phyloP scores from a whole-genome alignment of 1,140 invertebrate species.

The Bilobella aurantiaca region DNA sequence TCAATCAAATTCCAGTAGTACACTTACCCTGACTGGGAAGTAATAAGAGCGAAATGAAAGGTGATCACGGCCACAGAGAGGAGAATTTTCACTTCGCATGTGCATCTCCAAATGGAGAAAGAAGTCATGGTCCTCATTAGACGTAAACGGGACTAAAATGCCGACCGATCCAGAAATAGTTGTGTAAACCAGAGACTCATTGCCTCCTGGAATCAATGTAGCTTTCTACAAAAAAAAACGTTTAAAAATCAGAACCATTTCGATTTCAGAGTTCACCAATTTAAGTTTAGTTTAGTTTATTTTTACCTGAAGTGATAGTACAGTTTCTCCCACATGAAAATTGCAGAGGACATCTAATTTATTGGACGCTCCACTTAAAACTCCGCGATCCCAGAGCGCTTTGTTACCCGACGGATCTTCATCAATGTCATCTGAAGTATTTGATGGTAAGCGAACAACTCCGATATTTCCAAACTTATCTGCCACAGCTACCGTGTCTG shows the following conservation, averaged over 20 bases:
- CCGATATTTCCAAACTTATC: slow-evolving; percentile 99
- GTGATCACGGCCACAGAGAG: slow-evolving; percentile 93
- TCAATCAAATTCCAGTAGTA: background rate
- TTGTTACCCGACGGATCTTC: slow-evolving; percentile 98
- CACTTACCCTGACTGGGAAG: slow-evolving; percentile 66
- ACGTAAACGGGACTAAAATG: slow-evolving; percentile 93
- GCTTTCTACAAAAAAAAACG: slow-evolving; percentile 57
- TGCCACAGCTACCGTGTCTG: slow-evolving; percentile 87
- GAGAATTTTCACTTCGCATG: slow-evolving; percentile 92
- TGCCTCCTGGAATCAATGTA: slow-evolving; percentile 91
- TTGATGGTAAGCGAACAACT: slow-evolving; percentile 75
- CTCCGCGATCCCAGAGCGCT: slow-evolving; percentile 92
- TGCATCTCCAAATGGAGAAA: slow-evolving; percentile 99
- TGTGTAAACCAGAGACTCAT: slow-evolving; percentile 89
- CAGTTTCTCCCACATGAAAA: slow-evolving; percentile 93
- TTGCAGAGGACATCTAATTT: slow-evolving; percentile 86
- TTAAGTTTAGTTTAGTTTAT: background rate
- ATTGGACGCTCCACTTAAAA: slow-evolving; percentile 92
- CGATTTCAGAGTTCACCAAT: too few species aligned
- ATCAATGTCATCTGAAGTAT: slow-evolving; percentile 92
- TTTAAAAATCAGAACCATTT: background rate
- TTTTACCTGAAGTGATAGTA: slow-evolving; percentile 60
- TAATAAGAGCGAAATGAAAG: slow-evolving; percentile 94
- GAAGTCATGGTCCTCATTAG: slow-evolving; percentile 96
- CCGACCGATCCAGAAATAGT: slow-evolving; percentile 92